A percentile compares a stretch with the other conserved stretches of the same genome.
Conservation (phyloP, 2,113 vertebrate genomes). For the Microcebus murinus region DNA sequence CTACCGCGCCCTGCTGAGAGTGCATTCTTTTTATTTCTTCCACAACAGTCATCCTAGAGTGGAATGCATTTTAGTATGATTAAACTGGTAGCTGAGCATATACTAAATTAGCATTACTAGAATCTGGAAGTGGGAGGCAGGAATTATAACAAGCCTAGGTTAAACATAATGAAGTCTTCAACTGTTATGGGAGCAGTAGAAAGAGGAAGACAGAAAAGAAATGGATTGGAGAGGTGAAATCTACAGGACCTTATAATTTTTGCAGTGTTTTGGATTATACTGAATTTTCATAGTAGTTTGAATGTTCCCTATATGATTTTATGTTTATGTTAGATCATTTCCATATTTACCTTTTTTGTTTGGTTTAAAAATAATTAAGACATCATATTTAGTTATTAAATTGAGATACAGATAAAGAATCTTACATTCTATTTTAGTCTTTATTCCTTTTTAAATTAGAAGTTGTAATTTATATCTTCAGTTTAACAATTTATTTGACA, state of each 20-base stretch:
- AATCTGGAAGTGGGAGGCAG: background rate
- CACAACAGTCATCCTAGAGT: too few species aligned
- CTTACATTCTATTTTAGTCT: background rate
- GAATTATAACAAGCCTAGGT: background rate
- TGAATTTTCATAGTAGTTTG: conserved; percentile 22
- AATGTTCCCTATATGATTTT: background rate
- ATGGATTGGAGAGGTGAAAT: background rate
- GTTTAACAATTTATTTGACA: background rate
- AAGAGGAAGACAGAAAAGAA: background rate
- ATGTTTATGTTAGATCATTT: background rate
- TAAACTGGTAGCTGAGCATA: background rate
- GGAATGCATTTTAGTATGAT: background rate
- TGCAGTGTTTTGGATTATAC: background rate
- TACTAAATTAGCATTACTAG: background rate
- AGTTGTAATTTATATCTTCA: background rate
- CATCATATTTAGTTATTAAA: background rate
- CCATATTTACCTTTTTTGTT: background rate
- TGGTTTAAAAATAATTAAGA: background rate
- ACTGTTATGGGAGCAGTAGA: background rate
- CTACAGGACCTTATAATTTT: background rate
- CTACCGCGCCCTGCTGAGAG: too few species aligned
- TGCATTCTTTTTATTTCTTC: too few species aligned
- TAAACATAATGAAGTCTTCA: background rate
- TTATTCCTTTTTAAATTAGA: conserved; percentile 40
- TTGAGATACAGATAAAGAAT: background rate